Conservation (phyloP, 2,797 vertebrate species). For the Chloroceryle inda region DNA sequence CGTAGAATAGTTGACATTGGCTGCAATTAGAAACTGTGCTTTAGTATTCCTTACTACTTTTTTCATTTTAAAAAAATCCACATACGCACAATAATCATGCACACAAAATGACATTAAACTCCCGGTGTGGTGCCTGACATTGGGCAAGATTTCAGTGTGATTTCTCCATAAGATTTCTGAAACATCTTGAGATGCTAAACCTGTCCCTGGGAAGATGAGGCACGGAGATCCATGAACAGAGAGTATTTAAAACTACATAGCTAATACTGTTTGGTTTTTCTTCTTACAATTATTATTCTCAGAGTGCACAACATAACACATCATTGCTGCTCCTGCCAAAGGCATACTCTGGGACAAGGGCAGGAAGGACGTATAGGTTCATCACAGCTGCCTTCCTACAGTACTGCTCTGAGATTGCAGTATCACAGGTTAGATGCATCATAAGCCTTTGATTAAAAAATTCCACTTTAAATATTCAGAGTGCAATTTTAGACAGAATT, state of each 20-base stretch:
- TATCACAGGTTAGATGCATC: not conserved
- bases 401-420: not conserved
- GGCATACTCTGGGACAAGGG: not conserved
- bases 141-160: not conserved
- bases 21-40: not conserved
- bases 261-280: not conserved
- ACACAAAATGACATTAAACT: not conserved
- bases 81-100: accelerated
- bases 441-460: not conserved
- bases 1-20: not conserved
- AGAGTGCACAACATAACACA: not conserved
- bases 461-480: not conserved
- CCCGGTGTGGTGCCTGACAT: not conserved
- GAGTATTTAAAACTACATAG: not conserved
- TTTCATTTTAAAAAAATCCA: not conserved
- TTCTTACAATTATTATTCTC: not conserved
- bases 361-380: not conserved
- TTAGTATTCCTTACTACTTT: not conserved
- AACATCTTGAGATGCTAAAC: not conserved
- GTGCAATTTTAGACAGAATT: not conserved
- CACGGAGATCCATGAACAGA: not conserved
- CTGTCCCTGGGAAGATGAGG: not conserved
- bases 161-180: not conserved
- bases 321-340: not conserved
- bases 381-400: not conserved